phyloP scores from a whole-genome alignment of 2,888 invertebrate genomes.

The Lathronympha strigana region DNA sequence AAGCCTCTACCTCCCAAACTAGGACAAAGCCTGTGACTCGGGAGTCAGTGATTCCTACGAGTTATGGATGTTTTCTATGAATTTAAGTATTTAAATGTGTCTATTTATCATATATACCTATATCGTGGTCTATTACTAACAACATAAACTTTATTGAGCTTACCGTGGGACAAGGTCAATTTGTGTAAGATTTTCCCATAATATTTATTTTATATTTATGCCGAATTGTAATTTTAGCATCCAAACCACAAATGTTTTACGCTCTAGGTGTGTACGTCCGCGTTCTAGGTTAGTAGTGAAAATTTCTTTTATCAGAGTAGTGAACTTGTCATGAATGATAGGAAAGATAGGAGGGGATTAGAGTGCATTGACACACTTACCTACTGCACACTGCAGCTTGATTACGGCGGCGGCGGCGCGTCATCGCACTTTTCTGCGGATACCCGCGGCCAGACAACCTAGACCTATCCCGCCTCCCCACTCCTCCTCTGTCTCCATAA shows the following conservation, averaged over 20 bases:
- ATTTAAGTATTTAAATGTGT: no score
- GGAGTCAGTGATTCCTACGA: no score
- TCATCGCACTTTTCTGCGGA: slow-evolving; percentile 69
- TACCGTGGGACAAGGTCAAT: no score
- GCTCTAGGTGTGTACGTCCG: background rate
- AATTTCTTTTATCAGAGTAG: slow-evolving; percentile 27
- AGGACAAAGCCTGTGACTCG: no score
- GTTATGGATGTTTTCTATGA: no score
- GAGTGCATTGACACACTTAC: slow-evolving; percentile 83
- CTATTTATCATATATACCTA: no score
- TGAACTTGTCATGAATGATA: slow-evolving; percentile 78
- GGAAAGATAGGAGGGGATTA: slow-evolving; percentile 72
- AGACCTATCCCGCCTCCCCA: slow-evolving; percentile 58
- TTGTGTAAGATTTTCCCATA: no score
- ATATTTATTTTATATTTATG: no score
- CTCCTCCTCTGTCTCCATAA: slow-evolving; percentile 45
- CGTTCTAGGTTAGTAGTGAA: slow-evolving; percentile 23
- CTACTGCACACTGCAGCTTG: slow-evolving; percentile 79
- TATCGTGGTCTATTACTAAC: no score
- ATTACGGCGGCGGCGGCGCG: slow-evolving; percentile 69
- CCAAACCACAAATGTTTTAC: background rate
- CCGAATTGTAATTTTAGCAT: background rate
- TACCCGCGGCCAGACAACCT: slow-evolving; percentile 61
- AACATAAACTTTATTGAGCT: no score
- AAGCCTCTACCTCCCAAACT: no score